A percentile compares a stretch with the other conserved stretches of the same genome.
phyloP scores from a whole-genome alignment of 2,113 vertebrate species.

The Anolis carolinensis region DNA sequence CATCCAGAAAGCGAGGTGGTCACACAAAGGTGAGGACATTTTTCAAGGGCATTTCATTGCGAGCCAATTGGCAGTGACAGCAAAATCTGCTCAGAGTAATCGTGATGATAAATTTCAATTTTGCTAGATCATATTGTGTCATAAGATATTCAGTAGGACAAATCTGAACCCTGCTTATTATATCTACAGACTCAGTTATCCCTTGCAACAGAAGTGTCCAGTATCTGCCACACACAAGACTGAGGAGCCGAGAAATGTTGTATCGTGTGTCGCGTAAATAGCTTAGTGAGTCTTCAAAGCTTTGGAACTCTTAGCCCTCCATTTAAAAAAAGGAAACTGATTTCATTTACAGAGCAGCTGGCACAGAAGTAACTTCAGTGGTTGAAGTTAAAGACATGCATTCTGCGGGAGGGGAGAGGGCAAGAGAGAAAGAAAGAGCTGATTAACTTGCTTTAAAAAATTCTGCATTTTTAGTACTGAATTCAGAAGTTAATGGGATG shows the following conservation, averaged over 20 bases:
- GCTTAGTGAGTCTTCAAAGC: not conserved
- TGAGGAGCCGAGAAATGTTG: not conserved
- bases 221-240: not conserved
- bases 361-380: not conserved
- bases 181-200: slow-evolving; percentile 30
- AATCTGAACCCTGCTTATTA: slow-evolving; percentile 46
- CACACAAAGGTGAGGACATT: not conserved
- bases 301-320: not conserved
- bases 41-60: slow-evolving; percentile 62
- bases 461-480: not conserved
- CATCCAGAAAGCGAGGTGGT: not conserved
- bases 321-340: not conserved
- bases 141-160: slow-evolving; percentile 56
- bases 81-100: slow-evolving; percentile 42
- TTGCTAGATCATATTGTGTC: slow-evolving; percentile 44
- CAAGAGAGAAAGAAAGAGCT: not conserved
- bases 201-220: slow-evolving; percentile 26
- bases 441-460: not conserved
- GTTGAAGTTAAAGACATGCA: not conserved
- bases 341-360: not conserved
- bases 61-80: slow-evolving; percentile 45
- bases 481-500: not conserved
- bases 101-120: slow-evolving; percentile 53
- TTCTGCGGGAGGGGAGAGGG: not conserved
- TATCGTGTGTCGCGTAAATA: not conserved